Evolutionary conservation across 1,140 invertebrate species (phyloP), one percentile per base, ranked within the genome.

Genomic region (Rhizoglyphus robini): DNA sequence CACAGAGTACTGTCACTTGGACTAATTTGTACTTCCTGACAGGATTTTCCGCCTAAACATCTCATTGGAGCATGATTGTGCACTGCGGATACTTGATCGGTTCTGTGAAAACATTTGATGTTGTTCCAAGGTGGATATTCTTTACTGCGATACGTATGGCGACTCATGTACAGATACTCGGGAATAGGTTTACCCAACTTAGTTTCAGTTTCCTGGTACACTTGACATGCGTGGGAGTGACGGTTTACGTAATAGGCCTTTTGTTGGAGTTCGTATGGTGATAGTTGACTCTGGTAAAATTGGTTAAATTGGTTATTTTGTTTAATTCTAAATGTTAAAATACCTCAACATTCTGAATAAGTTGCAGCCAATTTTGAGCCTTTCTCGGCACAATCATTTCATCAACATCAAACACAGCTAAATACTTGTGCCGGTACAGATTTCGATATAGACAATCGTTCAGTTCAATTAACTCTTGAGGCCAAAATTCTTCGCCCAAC

Each of bases 101-200:
- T 86, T 75, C 91, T 88, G 74, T 93, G 90, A 79, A 94, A 93
- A 76, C 89, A 91, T 76, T 94, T 94, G 36, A 93, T 86, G 75
- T 91, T 93, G 74, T 89, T 86, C 69, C 89, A 88, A 1, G 88
- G 88, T 75, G 90, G 90, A 1, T 89, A 93, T 75, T 89, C 91
- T 72, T 84, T 84, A 54, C 87, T 85, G 4, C 89, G 81, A 73
- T 90, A 90, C 4, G 93, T 88, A 75, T 93, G 90, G 76, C 92
- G 88, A 70, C 92, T 74, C 88, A 92, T 92, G 75, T 94, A 88
- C 83, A 93, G 85, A 74, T 92, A 92, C 67, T 82, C 84, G 29
- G 88, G 90, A 68, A 88, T 86, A 70, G n/a, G 15, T 86, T 85
- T 4, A 65, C 41, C 30, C n/a, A n/a, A n/a, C 64, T 65, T 41